Evolutionary conservation across 2,797 vertebrate species (phyloP), one percentile per base, ranked within the genome.

Genomic region (Limosa lapponica): DNA sequence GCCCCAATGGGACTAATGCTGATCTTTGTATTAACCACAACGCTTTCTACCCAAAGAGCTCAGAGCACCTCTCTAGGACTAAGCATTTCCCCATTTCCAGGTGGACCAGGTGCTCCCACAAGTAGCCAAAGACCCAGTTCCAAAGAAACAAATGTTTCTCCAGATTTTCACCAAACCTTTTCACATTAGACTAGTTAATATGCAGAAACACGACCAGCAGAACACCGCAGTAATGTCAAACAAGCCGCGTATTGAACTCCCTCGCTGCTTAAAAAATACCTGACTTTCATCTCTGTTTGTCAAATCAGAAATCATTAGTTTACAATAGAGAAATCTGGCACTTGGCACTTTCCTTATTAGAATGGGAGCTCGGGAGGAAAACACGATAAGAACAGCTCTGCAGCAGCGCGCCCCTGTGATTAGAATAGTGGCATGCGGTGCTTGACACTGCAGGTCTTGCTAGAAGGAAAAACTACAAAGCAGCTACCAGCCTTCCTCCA

Each of bases 221-320:
- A 90, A 86, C 0, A 0, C 51, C 73, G 80, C 64, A 34, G n/a
- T 49, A 82, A 85, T 18, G 22, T 62, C 69, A 94, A 71, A 89
- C 23, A 82, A 73, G 43, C 32, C 69, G 11, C 10, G 6, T 80
- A 69, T 28, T 5, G 8, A 85, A 89, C 44, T 62, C 57, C 62
- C 71, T 92, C 23, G 27, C 30, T 64, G 74, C 34, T 83, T 61
- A 65, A 82, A 70, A 90, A 28, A 34, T 65, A 80, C 77, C 85
- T 90, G 15, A 84, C 90, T 96, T 93, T 69, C 64, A 87, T 89
- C 30, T 77, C 67, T 69, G 59, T 78, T 89, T 87, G 78, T 93
- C 88, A 91, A 90, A 87, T 82, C 93, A 86, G 89, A 94, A 83
- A 69, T 75, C 81, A 43, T 89, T 71, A 52, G 41, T 73, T 89